Base-by-base conservation (phyloP, 2,113 vertebrate genomes). In the Silurus meridionalis region DNA sequence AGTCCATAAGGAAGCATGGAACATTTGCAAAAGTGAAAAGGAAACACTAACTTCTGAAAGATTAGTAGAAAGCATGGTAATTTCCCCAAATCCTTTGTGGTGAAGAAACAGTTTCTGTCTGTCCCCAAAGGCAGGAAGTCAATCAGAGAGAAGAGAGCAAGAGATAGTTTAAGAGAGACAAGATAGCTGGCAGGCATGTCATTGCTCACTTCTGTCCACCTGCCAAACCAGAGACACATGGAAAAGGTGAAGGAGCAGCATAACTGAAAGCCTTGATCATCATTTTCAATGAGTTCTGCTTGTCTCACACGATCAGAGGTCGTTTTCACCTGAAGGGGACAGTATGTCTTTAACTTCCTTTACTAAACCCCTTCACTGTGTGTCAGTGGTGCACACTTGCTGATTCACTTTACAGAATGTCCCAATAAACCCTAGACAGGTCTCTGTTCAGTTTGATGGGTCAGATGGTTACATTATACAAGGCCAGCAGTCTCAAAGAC, bases 121-220 rank as follows among this genome's bases (percentile, higher is more conserved):
- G 78, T 84, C 85, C 82, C 67, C 85, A 2, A 23, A 82, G 50
- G 79, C 48, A 82, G 57, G 58, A 57, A 85, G 14, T 71, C 82
- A 80, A 21, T 55, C 55, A 64, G 53, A 52, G 46, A 25, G 21
- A 55, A 69, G 37, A 77, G 72, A 72, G 71, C 13, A 69, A 60
- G 53, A 83, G 58, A 17, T 11, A 13, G 78, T n/a, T 79, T 21
- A 82, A 89, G 89, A 90, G 58, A 69, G 60, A 25, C 3, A 63
- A 64, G 37, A 28, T 72, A 83, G 89, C 84, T 91, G 88, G 90
- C 90, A 92, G 72, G 53, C 48, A 57, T 64, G 63, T 23, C 6
- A 77, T 78, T 87, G 82, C 82, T 77, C 55, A 53, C 55, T 61
- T 88, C 17, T 88, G 78, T 82, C 61, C 87, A 88, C 48, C 57